A percentile compares a stretch with the other conserved stretches of the same genome.
phyloP scores from a whole-genome alignment of 2,888 invertebrate species.

The Ellobium chinense region DNA sequence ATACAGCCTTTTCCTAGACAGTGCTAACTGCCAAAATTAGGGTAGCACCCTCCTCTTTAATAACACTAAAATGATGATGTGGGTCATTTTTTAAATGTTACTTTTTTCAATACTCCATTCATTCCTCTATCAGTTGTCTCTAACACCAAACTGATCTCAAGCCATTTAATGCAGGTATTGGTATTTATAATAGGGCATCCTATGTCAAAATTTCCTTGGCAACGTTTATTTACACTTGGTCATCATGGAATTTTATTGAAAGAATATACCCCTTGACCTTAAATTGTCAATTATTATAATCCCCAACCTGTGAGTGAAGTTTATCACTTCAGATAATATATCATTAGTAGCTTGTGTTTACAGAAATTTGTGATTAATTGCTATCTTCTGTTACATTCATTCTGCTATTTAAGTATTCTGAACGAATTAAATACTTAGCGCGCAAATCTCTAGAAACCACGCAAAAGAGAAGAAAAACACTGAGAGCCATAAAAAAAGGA shows the following conservation, averaged over 20 bases:
- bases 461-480: not conserved
- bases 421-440: too few relatives aligned
- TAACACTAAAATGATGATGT: not conserved
- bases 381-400: too few relatives aligned
- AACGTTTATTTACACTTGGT: not conserved
- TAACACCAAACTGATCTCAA: not conserved
- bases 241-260: not conserved
- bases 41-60: not conserved
- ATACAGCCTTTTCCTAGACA: too few relatives aligned
- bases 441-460: too few relatives aligned
- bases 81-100: not conserved
- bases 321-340: not conserved
- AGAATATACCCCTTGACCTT: not conserved
- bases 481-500: conserved; percentile 8
- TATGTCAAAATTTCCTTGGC: not conserved
- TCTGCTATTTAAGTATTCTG: too few relatives aligned
- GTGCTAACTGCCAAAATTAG: too few relatives aligned
- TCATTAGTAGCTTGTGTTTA: too few relatives aligned
- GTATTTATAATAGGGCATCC: not conserved
- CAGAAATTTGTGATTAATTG: too few relatives aligned
- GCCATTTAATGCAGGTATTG: not conserved
- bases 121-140: not conserved
- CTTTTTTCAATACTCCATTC: not conserved
- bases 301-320: not conserved
- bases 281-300: not conserved